Evolutionary conservation across 2,888 invertebrate genomes (phyloP).

Genomic region (Arge pagana): DNA sequence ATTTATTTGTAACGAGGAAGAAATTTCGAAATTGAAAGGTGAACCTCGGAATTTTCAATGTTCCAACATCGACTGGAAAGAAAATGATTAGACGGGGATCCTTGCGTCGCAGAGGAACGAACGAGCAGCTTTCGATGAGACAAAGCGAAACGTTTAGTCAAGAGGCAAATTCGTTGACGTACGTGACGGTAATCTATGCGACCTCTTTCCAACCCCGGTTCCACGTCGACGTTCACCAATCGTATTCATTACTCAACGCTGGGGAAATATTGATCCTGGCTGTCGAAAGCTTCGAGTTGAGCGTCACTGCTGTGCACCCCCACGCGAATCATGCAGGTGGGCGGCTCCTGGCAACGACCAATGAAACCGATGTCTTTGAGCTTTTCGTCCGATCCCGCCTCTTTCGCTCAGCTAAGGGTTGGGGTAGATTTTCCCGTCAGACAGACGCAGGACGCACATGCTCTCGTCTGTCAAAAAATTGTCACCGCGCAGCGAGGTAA

Average conservation of each 20-base stretch:
- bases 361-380: slow-evolving; percentile 27
- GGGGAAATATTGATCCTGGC: slow-evolving; percentile 19
- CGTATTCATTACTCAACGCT: slow-evolving; percentile 8
- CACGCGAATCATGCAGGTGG: slow-evolving; percentile 35
- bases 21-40: too few relatives aligned
- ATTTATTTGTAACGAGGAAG: too few relatives aligned
- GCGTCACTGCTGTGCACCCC: slow-evolving; percentile 32
- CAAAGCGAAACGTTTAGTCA: slow-evolving; percentile 1
- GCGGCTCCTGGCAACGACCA: slow-evolving; percentile 34
- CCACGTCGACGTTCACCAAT: slow-evolving; percentile 1
- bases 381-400: slow-evolving; percentile 18
- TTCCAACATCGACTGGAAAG: too few relatives aligned
- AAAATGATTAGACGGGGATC: too few relatives aligned
- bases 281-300: slow-evolving; percentile 17
- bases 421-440: slow-evolving; percentile 25
- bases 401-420: slow-evolving; percentile 18
- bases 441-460: slow-evolving; percentile 28
- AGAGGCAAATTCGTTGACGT: slow-evolving; percentile 11
- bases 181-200: slow-evolving; percentile 20
- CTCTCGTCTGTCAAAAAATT: slow-evolving; percentile 29
- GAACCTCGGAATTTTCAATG: too few relatives aligned
- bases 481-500: slow-evolving; percentile 28
- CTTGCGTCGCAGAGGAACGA: too few relatives aligned
- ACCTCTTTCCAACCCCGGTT: slow-evolving; percentile 1
- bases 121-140: background rate